These are phyloP conservation scores for Zoroaster sp. DNA, from an alignment of 53 echinoderm and acorn worm genomes.

Conservation along the genomic window DNA sequence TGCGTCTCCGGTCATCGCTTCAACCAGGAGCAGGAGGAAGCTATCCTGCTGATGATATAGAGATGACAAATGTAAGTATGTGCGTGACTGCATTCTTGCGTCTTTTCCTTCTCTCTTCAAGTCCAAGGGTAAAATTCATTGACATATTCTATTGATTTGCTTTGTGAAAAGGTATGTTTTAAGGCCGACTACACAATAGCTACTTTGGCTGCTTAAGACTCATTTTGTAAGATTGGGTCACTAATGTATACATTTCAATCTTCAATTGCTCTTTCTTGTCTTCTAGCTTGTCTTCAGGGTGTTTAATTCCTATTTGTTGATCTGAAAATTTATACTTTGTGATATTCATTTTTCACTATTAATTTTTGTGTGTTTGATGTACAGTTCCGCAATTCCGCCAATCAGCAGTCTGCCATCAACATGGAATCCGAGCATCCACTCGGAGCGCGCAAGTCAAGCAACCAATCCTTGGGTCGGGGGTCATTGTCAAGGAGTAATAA, in stretches of 20 bases:
- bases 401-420: neutral
- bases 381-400: neutral
- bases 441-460: neutral
- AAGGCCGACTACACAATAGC: no score
- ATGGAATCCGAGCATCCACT: neutral
- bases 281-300: no score
- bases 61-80: slow-evolving; percentile 42
- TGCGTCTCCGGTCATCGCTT: neutral
- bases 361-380: neutral
- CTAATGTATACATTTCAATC: no score
- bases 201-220: no score
- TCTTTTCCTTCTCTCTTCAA: neutral
- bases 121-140: no score
- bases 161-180: no score
- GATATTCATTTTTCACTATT: neutral
- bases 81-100: neutral
- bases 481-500: slow-evolving; percentile 14
- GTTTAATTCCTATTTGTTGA: no score
- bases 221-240: no score
- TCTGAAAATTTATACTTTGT: neutral
- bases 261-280: no score
- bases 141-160: no score
- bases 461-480: slow-evolving; percentile 8
- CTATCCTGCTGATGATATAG: slow-evolving; percentile 57
- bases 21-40: neutral